Percentiles rank a stretch among this genome's conserved stretches.
Evolutionary conservation across 2,113 vertebrate genomes (phyloP).

Genomic region (Rhinogobius similis): DNA sequence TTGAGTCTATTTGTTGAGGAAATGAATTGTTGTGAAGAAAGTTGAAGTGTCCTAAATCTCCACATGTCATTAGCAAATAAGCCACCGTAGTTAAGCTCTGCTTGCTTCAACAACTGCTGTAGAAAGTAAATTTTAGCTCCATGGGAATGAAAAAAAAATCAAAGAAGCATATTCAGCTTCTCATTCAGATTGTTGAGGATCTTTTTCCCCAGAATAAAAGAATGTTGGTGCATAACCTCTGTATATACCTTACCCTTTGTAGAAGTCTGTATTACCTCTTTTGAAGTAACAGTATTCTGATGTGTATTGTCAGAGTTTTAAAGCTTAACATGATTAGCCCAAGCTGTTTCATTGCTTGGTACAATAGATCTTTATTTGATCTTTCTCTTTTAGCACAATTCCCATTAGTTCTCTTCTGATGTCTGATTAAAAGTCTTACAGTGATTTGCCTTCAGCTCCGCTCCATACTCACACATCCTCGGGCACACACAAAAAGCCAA

Average conservation of each 20-base stretch:
- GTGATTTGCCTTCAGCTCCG: constrained; percentile 33
- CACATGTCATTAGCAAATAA: too few relatives aligned
- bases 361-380: constrained; percentile 62
- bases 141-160: too few relatives aligned
- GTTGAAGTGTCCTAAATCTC: too few relatives aligned
- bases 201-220: too few relatives aligned
- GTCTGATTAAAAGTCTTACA: constrained; percentile 59
- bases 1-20: too few relatives aligned
- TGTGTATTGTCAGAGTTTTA: constrained; percentile 6
- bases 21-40: too few relatives aligned
- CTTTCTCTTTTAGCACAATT: constrained; percentile 51
- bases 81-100: too few relatives aligned
- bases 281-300: not conserved
- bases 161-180: too few relatives aligned
- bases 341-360: constrained; percentile 50
- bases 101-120: too few relatives aligned
- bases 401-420: constrained; percentile 61
- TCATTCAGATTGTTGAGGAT: too few relatives aligned
- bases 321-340: constrained; percentile 40
- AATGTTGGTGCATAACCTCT: too few relatives aligned
- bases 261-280: not conserved
- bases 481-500: constrained; percentile 58
- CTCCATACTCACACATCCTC: constrained; percentile 15
- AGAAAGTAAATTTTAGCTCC: too few relatives aligned
- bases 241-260: not conserved